Conservation (phyloP, 1,140 invertebrate genomes). For the Caenorhabditis latens region DNA sequence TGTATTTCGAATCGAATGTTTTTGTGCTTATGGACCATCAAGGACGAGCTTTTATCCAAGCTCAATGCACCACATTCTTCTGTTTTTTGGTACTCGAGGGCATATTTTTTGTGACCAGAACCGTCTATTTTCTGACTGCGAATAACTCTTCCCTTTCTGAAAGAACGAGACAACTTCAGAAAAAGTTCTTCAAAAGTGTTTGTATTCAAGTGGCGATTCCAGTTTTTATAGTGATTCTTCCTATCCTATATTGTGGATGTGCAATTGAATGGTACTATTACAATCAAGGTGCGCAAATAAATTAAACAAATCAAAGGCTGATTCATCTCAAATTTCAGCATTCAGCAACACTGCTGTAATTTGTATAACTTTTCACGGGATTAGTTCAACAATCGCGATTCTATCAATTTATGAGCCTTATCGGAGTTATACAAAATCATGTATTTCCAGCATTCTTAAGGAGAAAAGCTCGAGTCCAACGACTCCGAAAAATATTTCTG, state of each 20-base stretch:
- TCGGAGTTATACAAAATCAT: not conserved
- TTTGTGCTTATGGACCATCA: conserved; percentile 7
- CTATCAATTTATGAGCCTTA: conserved; percentile 6
- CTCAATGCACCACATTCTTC: conserved; percentile 15
- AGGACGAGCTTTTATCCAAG: not conserved
- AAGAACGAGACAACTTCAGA: not conserved
- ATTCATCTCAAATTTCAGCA: not conserved
- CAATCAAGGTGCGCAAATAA: not conserved
- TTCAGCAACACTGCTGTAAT: conserved; percentile 13
- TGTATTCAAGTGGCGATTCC: conserved; percentile 17
- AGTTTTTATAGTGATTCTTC: not conserved
- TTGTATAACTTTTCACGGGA: not conserved
- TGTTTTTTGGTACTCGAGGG: not conserved
- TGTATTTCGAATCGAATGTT: conserved; percentile 10
- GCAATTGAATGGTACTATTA: conserved; percentile 3
- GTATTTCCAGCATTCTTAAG: not conserved
- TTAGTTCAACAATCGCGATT: not conserved
- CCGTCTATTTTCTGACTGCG: not conserved
- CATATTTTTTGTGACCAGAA: not conserved
- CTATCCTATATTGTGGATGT: not conserved
- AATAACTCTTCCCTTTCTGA: not conserved
- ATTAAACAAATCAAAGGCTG: not conserved
- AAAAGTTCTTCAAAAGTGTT: conserved; percentile 11
- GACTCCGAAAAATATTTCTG: not conserved
- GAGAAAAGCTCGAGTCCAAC: not conserved